Percentiles rank a stretch among this genome's conserved stretches.
These are phyloP conservation scores for Zoanthus solanderi DNA, from an alignment of 92 coral and sea anemone genomes.

Conservation along the genomic window DNA sequence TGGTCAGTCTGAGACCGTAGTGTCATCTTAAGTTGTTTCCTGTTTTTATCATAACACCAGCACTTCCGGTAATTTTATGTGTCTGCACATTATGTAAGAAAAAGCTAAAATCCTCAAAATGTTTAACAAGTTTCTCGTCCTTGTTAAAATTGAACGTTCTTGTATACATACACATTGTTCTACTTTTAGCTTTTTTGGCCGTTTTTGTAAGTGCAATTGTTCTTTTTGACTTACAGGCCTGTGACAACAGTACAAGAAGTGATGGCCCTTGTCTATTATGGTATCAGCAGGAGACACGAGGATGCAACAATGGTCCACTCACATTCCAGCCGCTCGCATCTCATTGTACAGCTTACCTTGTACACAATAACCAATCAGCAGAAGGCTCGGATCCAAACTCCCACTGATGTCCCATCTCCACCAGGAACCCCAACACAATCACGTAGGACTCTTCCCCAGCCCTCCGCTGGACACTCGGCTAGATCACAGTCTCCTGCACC, in stretches of 20 bases:
- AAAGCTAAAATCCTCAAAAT: too few species aligned
- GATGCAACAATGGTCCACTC: conserved; percentile 99
- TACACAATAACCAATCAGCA: conserved; percentile 81
- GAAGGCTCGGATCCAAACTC: conserved; percentile 72
- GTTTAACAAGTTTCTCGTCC: too few species aligned
- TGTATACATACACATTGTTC: not conserved
- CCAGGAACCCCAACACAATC: conserved; percentile 91
- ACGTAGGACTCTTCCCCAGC: conserved; percentile 87
- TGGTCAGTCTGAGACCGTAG: too few species aligned
- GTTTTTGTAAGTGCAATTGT: not conserved
- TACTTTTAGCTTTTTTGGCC: not conserved
- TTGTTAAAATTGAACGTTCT: too few species aligned
- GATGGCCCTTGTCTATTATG: conserved; percentile 91
- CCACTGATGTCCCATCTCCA: conserved; percentile 93
- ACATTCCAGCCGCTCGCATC: conserved; percentile 98
- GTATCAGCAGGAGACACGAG: conserved; percentile 97
- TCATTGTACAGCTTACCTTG: conserved; percentile 93
- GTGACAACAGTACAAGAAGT: conserved; percentile 90
- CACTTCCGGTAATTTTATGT: too few species aligned
- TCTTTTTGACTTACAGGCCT: conserved; percentile 54
- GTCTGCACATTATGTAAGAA: too few species aligned
- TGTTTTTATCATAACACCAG: too few species aligned
- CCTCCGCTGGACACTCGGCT: conserved; percentile 71
- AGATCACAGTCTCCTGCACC: conserved; percentile 95
- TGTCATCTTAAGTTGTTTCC: too few species aligned